These are phyloP conservation scores for Microcebus tavaratra DNA, from an alignment of 2,113 vertebrate species.

Conservation along the genomic window DNA sequence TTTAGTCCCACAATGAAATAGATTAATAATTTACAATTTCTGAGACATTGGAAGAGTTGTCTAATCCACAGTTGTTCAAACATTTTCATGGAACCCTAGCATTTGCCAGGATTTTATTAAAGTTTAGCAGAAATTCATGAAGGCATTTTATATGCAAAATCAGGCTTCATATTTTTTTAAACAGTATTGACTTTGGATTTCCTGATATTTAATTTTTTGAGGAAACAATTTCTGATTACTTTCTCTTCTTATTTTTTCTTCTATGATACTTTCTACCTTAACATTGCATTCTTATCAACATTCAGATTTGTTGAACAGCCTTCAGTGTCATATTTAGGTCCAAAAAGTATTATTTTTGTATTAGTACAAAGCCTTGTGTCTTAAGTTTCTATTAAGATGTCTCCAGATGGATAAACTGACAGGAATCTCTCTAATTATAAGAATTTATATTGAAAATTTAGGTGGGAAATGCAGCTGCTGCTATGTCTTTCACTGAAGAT, in stretches of 20 bases:
- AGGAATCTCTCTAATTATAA: neutral
- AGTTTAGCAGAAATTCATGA: neutral
- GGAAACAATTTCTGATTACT: neutral
- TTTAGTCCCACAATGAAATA: neutral
- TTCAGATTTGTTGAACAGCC: neutral
- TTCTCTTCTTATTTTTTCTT: neutral
- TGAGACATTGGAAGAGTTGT: neutral
- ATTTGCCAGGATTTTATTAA: conserved; percentile 18
- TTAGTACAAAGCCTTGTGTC: neutral
- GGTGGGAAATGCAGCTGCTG: neutral
- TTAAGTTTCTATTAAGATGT: conserved; percentile 20
- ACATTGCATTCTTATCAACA: conserved; percentile 32
- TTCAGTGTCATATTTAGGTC: neutral
- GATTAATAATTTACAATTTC: neutral
- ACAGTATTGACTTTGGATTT: conserved; percentile 24
- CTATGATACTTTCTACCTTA: conserved; percentile 37
- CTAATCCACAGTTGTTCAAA: neutral
- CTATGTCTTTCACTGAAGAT: neutral
- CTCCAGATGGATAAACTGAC: neutral
- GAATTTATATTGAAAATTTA: conserved; percentile 29
- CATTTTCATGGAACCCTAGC: neutral
- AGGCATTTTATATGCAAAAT: conserved; percentile 1
- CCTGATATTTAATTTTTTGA: conserved; percentile 46
- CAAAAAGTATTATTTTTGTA: neutral
- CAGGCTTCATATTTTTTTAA: neutral